Evolutionary conservation across 2,888 invertebrate species (phyloP).

Genomic region (Tortricodes alternella): DNA sequence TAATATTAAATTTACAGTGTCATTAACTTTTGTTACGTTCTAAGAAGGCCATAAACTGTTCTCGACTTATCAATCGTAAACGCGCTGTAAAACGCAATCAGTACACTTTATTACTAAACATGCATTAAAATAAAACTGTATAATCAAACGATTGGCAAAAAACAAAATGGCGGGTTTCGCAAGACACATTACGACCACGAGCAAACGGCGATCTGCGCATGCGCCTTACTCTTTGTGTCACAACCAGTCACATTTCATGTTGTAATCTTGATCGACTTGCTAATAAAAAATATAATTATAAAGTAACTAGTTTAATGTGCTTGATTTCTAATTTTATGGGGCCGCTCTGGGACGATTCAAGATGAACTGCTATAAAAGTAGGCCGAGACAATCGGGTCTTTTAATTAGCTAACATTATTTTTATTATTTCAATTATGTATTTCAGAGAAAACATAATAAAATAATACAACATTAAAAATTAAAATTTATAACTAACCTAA

Average conservation of each 20-base stretch:
- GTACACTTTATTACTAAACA: slow-evolving; percentile 4
- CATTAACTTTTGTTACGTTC: background rate
- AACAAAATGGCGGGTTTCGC: slow-evolving; percentile 16
- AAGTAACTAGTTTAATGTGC: slow-evolving; percentile 24
- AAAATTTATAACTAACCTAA: too few relatives aligned
- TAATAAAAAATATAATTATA: slow-evolving; percentile 27
- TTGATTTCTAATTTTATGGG: slow-evolving; percentile 29
- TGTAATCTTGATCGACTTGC: slow-evolving; percentile 21
- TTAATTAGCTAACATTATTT: background rate
- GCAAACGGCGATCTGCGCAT: background rate
- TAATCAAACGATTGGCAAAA: slow-evolving; percentile 24
- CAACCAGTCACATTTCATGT: too few relatives aligned
- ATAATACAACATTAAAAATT: too few relatives aligned
- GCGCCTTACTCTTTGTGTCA: too few relatives aligned
- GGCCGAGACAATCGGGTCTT: slow-evolving; percentile 6
- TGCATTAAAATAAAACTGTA: background rate
- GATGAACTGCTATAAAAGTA: slow-evolving; percentile 11
- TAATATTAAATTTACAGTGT: background rate
- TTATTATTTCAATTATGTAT: too few relatives aligned
- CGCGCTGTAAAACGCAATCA: slow-evolving; percentile 7
- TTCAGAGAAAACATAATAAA: too few relatives aligned
- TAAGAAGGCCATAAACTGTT: background rate
- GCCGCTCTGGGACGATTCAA: slow-evolving; percentile 7
- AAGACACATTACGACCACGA: slow-evolving; percentile 11
- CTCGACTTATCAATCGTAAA: background rate